A percentile compares a stretch with the other conserved stretches of the same genome.
These are phyloP conservation scores for Ifrita kowaldi DNA, from an alignment of 2,113 vertebrate species.

Conservation along the genomic window DNA sequence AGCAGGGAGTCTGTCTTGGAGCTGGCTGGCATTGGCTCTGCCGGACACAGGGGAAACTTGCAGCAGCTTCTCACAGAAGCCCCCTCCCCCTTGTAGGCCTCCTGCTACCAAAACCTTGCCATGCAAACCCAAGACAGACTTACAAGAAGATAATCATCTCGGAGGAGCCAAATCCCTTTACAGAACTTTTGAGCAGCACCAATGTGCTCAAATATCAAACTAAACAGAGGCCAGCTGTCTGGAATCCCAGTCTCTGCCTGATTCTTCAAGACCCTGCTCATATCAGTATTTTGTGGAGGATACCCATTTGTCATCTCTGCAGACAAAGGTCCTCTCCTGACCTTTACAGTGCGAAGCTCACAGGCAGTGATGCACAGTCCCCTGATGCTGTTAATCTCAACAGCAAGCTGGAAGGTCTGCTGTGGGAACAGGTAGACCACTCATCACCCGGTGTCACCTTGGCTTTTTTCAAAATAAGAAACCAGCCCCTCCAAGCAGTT, in stretches of 20 bases:
- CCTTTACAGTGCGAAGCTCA: not conserved
- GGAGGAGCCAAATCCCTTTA: not conserved
- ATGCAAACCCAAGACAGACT: not conserved
- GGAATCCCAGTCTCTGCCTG: not conserved
- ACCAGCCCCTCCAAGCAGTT: not conserved
- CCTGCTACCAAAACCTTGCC: not conserved
- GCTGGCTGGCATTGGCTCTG: not conserved
- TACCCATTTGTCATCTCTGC: not conserved
- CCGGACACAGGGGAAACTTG: not conserved
- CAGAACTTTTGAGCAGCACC: not conserved
- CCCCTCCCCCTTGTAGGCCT: not conserved
- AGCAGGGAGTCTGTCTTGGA: not conserved
- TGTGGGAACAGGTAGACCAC: accelerated
- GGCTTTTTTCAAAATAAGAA: not conserved
- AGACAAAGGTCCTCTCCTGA: not conserved
- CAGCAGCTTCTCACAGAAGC: not conserved
- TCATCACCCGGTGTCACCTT: not conserved
- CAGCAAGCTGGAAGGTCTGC: not conserved
- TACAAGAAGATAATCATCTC: not conserved
- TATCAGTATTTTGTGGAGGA: not conserved
- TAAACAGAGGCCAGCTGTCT: not conserved
- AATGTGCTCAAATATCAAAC: not conserved
- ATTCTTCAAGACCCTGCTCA: not conserved
- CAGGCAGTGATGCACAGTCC: not conserved
- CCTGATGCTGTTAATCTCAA: not conserved